Base-by-base conservation (phyloP, 1,140 invertebrate genomes). In the Orchestia grillus region DNA sequence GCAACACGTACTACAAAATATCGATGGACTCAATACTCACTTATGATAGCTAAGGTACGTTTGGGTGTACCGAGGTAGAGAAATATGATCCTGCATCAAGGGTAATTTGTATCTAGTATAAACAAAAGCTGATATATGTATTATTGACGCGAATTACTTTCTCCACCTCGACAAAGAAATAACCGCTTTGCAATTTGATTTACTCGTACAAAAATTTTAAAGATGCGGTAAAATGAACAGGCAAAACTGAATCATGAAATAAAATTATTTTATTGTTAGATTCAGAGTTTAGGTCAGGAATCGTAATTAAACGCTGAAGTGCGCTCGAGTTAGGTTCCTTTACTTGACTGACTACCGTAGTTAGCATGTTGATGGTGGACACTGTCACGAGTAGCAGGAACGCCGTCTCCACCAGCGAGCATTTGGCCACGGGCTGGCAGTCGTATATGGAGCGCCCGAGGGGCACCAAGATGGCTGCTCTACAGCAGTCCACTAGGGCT, bases 331-430 rank as follows among this genome's bases (percentile, higher is more conserved):
- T 94, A 45, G 44, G 43, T 94, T 94, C 44, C 96, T 97, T 97
- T 97, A 97, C 96, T 97, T 97, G 96, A 96, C 96, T 97, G 96
- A 97, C 96, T 97, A 97, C 97, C 40, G 98, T 98, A 40, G 98
- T 99, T 96, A 99, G 98, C 98, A 99, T 98, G 97, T 99, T 99
- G 97, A 99, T 98, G 0, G 98, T 99, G 41, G 98, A 99, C 43
- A 99, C 98, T 47, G 99, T 99, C 96, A 99, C 98, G 96, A 99
- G 97, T 95, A 99, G 98, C 0, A 99, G 98, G 97, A 99, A 99
- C 19, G 98, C 98, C 40, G 98, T 99, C 97, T 99, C 99, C 23
- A 99, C 98, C n/a, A 99, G 97, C 40, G 98, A 98, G 97, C 99
- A 99, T 97, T 99, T 98, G 97, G 98, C 98, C 45, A 99, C 98